Conservation (phyloP, 2,888 invertebrate genomes). For the Dryococelus australis region DNA sequence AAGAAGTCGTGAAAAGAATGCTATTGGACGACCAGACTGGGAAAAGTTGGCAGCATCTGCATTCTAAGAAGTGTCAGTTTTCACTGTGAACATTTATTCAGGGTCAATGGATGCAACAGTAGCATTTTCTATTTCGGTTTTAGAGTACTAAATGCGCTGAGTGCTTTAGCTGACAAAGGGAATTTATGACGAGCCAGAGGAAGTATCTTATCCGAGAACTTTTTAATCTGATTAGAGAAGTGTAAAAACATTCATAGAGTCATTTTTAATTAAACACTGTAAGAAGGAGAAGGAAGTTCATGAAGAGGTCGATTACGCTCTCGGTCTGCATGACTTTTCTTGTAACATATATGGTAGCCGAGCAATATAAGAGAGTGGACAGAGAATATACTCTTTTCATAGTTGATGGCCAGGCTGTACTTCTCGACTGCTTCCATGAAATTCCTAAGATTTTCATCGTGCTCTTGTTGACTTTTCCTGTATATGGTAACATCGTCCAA, state of each 20-base stretch:
- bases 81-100: conserved; percentile 32
- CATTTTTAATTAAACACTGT: background rate
- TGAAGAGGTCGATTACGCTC: background rate
- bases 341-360: background rate
- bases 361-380: background rate
- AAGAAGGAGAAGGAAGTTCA: background rate
- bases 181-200: background rate
- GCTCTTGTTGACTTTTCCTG: conserved; percentile 41
- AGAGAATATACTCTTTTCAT: background rate
- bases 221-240: conserved; percentile 25
- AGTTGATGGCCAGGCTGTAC: too few relatives aligned
- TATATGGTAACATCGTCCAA: conserved; percentile 44
- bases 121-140: background rate
- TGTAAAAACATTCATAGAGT: conserved; percentile 27
- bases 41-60: conserved; percentile 40
- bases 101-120: conserved; percentile 8
- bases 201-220: conserved; percentile 29
- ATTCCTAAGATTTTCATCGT: conserved; percentile 35
- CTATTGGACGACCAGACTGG: conserved; percentile 40
- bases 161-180: background rate
- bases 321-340: background rate
- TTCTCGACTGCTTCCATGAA: conserved; percentile 29
- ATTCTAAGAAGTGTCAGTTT: conserved; percentile 44
- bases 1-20: background rate
- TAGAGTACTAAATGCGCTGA: background rate